A percentile compares a stretch with the other conserved stretches of the same genome.
Conservation (phyloP, 53 echinoderm and acorn worm species). For the Hippasteria phrygiana region DNA sequence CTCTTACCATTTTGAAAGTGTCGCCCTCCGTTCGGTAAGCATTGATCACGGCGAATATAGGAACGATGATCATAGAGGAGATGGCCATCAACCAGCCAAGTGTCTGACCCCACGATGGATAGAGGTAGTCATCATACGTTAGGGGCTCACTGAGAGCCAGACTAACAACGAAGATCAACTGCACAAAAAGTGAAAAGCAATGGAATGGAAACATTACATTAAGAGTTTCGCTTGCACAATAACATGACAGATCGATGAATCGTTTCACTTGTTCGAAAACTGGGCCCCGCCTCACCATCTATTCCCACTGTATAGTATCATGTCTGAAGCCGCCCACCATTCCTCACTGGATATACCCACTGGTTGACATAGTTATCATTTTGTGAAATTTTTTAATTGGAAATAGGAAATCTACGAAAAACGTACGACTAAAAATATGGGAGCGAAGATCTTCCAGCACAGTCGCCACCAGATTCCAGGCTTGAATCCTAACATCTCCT, state of each 20-base stretch:
- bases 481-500: constrained; percentile 59
- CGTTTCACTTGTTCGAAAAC: too few species aligned
- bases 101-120: constrained; percentile 81
- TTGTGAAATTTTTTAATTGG: too few species aligned
- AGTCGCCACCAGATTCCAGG: constrained; percentile 75
- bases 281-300: too few species aligned
- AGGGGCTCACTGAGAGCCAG: constrained; percentile 66
- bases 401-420: background rate
- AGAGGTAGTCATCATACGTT: constrained; percentile 75
- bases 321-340: too few species aligned
- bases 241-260: too few species aligned
- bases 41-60: constrained; percentile 66
- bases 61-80: constrained; percentile 82
- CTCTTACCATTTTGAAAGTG: constrained; percentile 61
- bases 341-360: too few species aligned
- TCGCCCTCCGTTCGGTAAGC: constrained; percentile 34
- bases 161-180: constrained; percentile 81
- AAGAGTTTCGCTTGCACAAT: too few species aligned
- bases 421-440: constrained; percentile 70
- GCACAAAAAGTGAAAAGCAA: constrained; percentile 1
- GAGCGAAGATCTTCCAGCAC: constrained; percentile 71
- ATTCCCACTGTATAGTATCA: too few species aligned
- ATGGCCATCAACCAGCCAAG: constrained; percentile 77
- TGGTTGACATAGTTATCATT: too few species aligned
- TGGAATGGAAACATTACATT: background rate